Conservation (phyloP, 1,140 invertebrate genomes). For the Temnothorax curvispinosus region DNA sequence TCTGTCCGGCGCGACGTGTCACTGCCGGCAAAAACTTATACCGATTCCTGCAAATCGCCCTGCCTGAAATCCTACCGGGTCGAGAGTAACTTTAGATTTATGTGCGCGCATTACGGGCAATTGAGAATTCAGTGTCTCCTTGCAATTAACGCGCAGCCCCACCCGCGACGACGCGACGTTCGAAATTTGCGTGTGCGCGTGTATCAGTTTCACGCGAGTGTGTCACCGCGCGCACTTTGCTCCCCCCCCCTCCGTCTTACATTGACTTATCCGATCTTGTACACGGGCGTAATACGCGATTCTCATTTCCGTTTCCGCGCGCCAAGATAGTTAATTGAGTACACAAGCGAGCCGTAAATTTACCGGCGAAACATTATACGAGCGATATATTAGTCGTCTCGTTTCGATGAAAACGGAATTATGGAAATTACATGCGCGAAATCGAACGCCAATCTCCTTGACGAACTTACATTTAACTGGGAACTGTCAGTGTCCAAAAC, state of each 20-base stretch:
- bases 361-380: background rate
- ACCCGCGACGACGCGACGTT: background rate
- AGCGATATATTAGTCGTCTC: background rate
- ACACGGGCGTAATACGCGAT: background rate
- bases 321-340: slow-evolving; percentile 38
- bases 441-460: slow-evolving; percentile 24
- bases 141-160: background rate
- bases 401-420: slow-evolving; percentile 19
- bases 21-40: slow-evolving; percentile 8
- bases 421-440: slow-evolving; percentile 11
- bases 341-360: background rate
- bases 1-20: background rate
- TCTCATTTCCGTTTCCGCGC: slow-evolving; percentile 35
- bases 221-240: background rate
- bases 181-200: background rate
- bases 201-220: background rate
- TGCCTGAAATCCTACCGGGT: too few species aligned
- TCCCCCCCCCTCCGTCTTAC: too few species aligned
- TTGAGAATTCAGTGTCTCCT: background rate
- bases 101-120: background rate
- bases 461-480: slow-evolving; percentile 28
- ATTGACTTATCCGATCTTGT: slow-evolving; percentile 27
- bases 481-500: background rate
- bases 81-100: slow-evolving; percentile 13
- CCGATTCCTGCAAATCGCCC: slow-evolving; percentile 2